Evolutionary conservation across 1,140 invertebrate species (phyloP).

Genomic region (Dreissena rostriformis): DNA sequence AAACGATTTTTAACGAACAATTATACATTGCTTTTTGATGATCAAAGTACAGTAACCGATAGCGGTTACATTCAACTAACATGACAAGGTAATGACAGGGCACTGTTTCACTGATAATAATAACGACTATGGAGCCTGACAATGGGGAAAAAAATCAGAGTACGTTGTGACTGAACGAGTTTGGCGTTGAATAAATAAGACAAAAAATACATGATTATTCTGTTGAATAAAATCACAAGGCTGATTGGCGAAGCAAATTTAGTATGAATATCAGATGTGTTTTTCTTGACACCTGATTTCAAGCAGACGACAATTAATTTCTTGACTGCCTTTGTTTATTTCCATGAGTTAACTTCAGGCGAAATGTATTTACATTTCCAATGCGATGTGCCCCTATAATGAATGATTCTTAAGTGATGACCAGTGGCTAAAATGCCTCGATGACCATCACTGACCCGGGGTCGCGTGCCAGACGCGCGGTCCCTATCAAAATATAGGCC

Average conservation of each 20-base stretch:
- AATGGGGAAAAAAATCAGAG: no score
- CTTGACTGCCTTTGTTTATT: conserved; percentile 48
- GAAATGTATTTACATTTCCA: conserved; percentile 42
- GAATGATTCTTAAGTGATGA: conserved; percentile 10
- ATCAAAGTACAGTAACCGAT: no score
- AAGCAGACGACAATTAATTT: conserved; percentile 3
- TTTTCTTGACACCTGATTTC: conserved; percentile 32
- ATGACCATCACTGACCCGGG: conserved; percentile 17
- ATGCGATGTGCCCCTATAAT: conserved; percentile 29
- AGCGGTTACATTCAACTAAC: no score
- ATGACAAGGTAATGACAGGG: no score
- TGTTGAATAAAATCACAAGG: neutral
- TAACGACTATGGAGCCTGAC: no score
- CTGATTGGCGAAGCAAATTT: conserved; percentile 41
- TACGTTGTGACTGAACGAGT: no score
- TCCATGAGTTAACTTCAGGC: neutral
- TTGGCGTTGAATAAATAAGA: no score
- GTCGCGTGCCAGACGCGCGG: conserved; percentile 31
- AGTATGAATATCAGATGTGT: conserved; percentile 38
- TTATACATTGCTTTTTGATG: no score
- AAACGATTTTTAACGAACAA: no score
- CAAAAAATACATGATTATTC: conserved; percentile 19
- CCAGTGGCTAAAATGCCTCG: conserved; percentile 24
- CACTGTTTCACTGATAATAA: no score
- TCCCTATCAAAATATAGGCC: neutral